Evolutionary conservation across 2,888 invertebrate species (phyloP).

Genomic region (Drosophila greeni): DNA sequence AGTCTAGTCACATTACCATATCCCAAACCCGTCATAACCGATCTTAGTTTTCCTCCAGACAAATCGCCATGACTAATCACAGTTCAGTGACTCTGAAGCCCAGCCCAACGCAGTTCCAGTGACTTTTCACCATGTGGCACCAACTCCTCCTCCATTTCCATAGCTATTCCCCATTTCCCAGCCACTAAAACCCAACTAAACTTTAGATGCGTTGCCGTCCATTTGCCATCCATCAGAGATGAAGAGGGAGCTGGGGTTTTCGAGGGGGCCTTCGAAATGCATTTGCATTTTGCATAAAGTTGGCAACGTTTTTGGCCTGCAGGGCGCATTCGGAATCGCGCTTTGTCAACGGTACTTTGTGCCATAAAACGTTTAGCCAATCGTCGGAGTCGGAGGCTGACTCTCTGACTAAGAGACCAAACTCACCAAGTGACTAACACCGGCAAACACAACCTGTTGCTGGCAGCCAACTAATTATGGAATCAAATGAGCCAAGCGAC

Average conservation of each 20-base stretch:
- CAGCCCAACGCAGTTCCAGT: conserved; percentile 25
- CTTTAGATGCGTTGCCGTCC: conserved; percentile 40
- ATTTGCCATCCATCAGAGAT: conserved; percentile 60
- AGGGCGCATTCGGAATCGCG: conserved; percentile 52
- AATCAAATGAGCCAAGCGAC: conserved; percentile 59
- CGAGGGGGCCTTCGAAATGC: conserved; percentile 42
- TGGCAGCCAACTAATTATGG: conserved; percentile 62
- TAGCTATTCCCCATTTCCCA: conserved; percentile 1
- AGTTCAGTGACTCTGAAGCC: conserved; percentile 54
- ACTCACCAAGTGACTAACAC: conserved; percentile 13
- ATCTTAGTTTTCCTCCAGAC: conserved; percentile 17
- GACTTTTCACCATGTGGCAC: conserved; percentile 29
- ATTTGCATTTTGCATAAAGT: conserved; percentile 67
- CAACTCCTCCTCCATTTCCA: not conserved
- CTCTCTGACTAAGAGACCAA: conserved; percentile 8
- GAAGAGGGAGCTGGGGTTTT: conserved; percentile 10
- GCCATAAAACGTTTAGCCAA: conserved; percentile 69
- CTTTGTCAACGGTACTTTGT: conserved; percentile 66
- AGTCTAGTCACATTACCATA: conserved; percentile 3
- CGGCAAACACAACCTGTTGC: conserved; percentile 58
- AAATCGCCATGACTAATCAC: conserved; percentile 44
- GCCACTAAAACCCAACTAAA: conserved; percentile 9
- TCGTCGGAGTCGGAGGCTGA: conserved; percentile 33
- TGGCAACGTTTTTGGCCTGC: conserved; percentile 56
- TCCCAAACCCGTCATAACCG: conserved; percentile 8